Conservation (phyloP, 2,888 invertebrate species). For the Saturnia japonica region DNA sequence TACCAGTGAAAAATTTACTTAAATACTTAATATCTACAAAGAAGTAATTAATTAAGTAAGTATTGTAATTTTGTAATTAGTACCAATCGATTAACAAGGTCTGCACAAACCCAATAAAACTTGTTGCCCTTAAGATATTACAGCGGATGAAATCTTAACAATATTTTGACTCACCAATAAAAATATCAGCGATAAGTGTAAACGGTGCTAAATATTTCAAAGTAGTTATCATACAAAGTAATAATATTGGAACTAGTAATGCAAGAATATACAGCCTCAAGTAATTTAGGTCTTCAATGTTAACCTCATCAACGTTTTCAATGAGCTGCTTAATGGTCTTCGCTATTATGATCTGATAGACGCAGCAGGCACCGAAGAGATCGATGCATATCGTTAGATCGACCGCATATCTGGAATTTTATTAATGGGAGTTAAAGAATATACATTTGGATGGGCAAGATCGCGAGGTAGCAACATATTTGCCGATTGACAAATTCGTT, state of each 20-base stretch:
- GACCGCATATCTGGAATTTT: slow-evolving; percentile 49
- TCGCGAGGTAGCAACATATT: neutral
- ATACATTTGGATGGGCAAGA: neutral
- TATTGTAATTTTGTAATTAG: neutral
- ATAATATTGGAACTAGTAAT: slow-evolving; percentile 58
- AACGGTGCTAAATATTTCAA: slow-evolving; percentile 73
- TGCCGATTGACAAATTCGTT: neutral
- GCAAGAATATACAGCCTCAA: slow-evolving; percentile 62
- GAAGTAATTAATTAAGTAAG: neutral
- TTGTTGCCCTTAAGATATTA: neutral
- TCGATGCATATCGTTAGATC: slow-evolving; percentile 68
- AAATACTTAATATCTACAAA: no score
- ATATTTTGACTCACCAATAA: slow-evolving; percentile 58
- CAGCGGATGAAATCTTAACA: neutral
- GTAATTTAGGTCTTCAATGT: slow-evolving; percentile 39
- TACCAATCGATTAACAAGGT: neutral
- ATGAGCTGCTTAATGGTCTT: slow-evolving; percentile 66
- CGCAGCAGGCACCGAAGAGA: slow-evolving; percentile 72
- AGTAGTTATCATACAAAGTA: slow-evolving; percentile 74
- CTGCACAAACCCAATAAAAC: neutral
- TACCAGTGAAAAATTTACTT: no score
- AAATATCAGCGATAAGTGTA: slow-evolving; percentile 64
- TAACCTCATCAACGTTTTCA: slow-evolving; percentile 39
- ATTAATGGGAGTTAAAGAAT: neutral
- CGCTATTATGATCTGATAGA: slow-evolving; percentile 73